A percentile compares a stretch with the other conserved stretches of the same genome.
Evolutionary conservation across 2,888 invertebrate genomes (phyloP).

Genomic region (Trachelus iudaicus): DNA sequence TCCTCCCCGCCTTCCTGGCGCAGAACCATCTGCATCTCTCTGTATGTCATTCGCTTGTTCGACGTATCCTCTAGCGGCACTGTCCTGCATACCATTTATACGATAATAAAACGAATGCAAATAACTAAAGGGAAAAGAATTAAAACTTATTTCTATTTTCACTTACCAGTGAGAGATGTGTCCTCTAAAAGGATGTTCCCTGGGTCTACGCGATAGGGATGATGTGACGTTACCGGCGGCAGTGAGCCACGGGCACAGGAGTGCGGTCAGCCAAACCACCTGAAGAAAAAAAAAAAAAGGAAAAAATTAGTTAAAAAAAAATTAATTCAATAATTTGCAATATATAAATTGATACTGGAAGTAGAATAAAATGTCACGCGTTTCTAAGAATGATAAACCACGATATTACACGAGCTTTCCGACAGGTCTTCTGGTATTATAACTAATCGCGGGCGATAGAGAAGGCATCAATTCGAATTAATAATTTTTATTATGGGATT

Average conservation of each 20-base stretch:
- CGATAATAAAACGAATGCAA: constrained; percentile 17
- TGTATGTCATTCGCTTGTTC: constrained; percentile 71
- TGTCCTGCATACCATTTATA: constrained; percentile 38
- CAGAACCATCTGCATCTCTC: constrained; percentile 75
- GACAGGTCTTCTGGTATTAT: not conserved
- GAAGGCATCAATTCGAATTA: not conserved
- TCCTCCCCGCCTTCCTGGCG: constrained; percentile 68
- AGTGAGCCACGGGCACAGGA: constrained; percentile 65
- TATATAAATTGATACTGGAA: not conserved
- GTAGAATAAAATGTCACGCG: not conserved
- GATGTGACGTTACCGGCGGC: constrained; percentile 62
- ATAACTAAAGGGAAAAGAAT: not conserved
- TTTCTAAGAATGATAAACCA: not conserved
- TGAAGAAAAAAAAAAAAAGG: constrained; percentile 55
- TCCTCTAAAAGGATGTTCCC: constrained; percentile 57
- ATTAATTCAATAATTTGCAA: not conserved
- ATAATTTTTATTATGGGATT: not conserved
- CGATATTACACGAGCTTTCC: not conserved
- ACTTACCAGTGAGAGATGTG: constrained; percentile 58
- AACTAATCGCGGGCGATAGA: not conserved
- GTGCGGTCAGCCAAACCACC: constrained; percentile 73
- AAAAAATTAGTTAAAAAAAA: constrained; percentile 8
- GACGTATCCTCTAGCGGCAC: constrained; percentile 63
- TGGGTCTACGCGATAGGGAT: constrained; percentile 55
- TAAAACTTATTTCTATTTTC: constrained; percentile 11